Conservation (phyloP, 2,797 vertebrate species). For the Cercopithecus petaurista region DNA sequence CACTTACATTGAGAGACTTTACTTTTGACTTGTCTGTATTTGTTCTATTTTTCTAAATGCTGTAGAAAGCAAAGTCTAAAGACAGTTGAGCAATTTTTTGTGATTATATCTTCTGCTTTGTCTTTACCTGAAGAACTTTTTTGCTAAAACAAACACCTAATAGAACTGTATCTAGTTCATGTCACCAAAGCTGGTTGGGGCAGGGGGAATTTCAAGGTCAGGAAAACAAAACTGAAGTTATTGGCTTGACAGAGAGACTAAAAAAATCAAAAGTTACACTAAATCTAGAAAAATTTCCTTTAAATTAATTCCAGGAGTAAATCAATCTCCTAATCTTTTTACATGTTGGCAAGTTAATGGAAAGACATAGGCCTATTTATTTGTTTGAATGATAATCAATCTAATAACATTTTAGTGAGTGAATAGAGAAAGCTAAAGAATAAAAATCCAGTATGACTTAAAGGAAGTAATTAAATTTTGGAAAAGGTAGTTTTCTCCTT, state of each 20-base stretch:
- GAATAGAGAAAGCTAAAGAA: conserved; percentile 59
- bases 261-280: conserved; percentile 68
- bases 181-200: conserved; percentile 68
- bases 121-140: conserved; percentile 54
- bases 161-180: conserved; percentile 73
- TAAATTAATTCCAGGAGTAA: conserved; percentile 72
- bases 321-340: conserved; percentile 72
- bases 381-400: conserved; percentile 72
- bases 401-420: conserved; percentile 62
- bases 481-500: background rate
- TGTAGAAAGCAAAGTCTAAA: conserved; percentile 23
- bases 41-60: conserved; percentile 52
- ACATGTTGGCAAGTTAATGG: conserved; percentile 63
- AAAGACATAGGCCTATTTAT: conserved; percentile 71
- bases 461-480: conserved; percentile 39
- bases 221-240: conserved; percentile 73
- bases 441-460: conserved; percentile 18
- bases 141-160: conserved; percentile 56
- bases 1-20: background rate
- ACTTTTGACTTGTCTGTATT: background rate
- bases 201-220: conserved; percentile 73
- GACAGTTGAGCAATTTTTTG: conserved; percentile 56
- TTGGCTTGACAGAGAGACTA: conserved; percentile 63
- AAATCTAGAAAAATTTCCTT: conserved; percentile 70
- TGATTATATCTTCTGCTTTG: conserved; percentile 32